Evolutionary conservation across 2,797 vertebrate species (phyloP).

Genomic region (Artibeus jamaicensis): DNA sequence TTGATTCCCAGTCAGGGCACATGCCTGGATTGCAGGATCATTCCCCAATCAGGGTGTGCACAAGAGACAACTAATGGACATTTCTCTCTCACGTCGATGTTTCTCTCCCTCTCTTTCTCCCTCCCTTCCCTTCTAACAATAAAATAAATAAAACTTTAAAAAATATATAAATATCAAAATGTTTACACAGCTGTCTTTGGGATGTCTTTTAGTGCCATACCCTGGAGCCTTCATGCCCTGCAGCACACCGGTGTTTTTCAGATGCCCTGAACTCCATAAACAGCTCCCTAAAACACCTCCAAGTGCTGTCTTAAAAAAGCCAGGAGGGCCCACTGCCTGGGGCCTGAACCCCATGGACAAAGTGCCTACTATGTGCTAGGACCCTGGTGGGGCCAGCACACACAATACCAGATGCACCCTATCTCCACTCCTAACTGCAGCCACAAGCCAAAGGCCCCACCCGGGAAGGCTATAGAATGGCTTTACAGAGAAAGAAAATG

Average conservation of each 20-base stretch:
- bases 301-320: neutral
- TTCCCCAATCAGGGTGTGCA: neutral
- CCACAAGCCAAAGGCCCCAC: neutral
- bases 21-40: neutral
- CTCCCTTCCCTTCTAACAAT: neutral
- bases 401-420: rapidly evolving
- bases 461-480: neutral
- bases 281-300: neutral
- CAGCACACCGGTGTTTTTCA: neutral
- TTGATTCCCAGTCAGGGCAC: neutral
- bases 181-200: neutral
- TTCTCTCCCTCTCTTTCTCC: neutral
- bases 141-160: neutral
- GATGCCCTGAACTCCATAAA: neutral
- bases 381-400: neutral
- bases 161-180: neutral
- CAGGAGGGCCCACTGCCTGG: neutral
- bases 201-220: neutral
- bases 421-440: neutral
- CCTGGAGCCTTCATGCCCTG: neutral
- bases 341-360: neutral
- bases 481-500: neutral
- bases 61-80: neutral
- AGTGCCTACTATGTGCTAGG: too few relatives aligned
- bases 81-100: neutral